These are phyloP conservation scores for Parapsyche elsis DNA, from an alignment of 1,140 invertebrate genomes.

Conservation along the genomic window DNA sequence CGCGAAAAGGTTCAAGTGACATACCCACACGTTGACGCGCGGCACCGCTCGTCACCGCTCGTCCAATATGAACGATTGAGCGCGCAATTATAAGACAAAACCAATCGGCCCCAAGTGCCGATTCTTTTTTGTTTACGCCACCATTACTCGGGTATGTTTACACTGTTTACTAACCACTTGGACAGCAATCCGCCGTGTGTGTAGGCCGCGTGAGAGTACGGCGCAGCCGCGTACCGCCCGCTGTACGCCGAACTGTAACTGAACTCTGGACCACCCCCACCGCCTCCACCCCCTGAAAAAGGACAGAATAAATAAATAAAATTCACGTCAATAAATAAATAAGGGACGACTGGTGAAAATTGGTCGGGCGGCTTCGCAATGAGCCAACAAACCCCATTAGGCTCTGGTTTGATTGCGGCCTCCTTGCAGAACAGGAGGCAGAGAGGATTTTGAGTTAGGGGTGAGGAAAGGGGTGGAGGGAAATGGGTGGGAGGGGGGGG, in stretches of 20 bases:
- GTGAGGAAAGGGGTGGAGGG: neutral
- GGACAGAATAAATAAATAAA: slow-evolving; percentile 23
- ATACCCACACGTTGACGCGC: no score
- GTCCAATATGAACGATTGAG: no score
- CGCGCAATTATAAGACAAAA: no score
- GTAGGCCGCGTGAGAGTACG: slow-evolving; percentile 51
- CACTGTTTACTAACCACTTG: slow-evolving; percentile 49
- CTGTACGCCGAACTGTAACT: slow-evolving; percentile 52
- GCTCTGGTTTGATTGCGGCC: slow-evolving; percentile 29
- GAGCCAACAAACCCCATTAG: neutral
- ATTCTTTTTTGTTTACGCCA: no score
- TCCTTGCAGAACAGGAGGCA: neutral
- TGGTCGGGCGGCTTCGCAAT: neutral
- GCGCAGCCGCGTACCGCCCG: slow-evolving; percentile 49
- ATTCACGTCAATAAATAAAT: neutral
- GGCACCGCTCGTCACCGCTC: no score
- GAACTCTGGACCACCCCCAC: slow-evolving; percentile 48
- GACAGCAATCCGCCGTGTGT: slow-evolving; percentile 51
- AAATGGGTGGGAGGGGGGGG: neutral
- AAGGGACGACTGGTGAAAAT: neutral
- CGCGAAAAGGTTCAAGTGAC: no score
- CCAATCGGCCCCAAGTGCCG: no score
- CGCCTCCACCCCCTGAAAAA: slow-evolving; percentile 50
- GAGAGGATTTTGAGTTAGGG: neutral
- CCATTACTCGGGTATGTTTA: no score